Conservation (phyloP, 2,113 vertebrate genomes). For the Panthera uncia region DNA sequence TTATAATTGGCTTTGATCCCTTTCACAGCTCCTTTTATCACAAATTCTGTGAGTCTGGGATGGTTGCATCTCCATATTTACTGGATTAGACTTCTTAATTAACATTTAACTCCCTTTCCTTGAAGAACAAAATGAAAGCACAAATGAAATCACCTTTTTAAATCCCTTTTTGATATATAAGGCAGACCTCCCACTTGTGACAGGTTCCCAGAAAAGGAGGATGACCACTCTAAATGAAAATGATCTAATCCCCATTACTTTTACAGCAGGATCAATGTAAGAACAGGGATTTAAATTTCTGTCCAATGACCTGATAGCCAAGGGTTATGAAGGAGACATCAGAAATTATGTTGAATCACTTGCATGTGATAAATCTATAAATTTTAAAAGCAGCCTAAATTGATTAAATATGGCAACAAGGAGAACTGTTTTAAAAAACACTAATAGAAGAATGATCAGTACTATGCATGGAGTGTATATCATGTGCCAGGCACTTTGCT, state of each 20-base stretch:
- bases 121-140: slow-evolving; percentile 58
- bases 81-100: slow-evolving; percentile 61
- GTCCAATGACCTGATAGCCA: not conserved
- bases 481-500: not conserved
- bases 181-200: not conserved
- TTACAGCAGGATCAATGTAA: not conserved
- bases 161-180: slow-evolving; percentile 53
- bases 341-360: slow-evolving; percentile 33
- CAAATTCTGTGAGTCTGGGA: not conserved
- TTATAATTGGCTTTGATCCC: slow-evolving; percentile 16
- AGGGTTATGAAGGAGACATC: not conserved
- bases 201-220: slow-evolving; percentile 45
- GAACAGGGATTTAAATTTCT: slow-evolving; percentile 8
- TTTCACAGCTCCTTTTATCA: slow-evolving; percentile 18
- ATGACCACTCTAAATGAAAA: not conserved
- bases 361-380: slow-evolving; percentile 6
- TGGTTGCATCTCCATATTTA: slow-evolving; percentile 52
- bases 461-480: not conserved
- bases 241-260: not conserved
- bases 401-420: not conserved
- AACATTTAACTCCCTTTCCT: slow-evolving; percentile 66
- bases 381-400: not conserved
- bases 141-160: slow-evolving; percentile 45
- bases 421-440: slow-evolving; percentile 34
- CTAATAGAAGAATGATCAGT: not conserved